A percentile compares a stretch with the other conserved stretches of the same genome.
Evolutionary conservation across 37 sponge, comb jelly and placozoan genomes (phyloP).

Genomic region (Aplysina aerophoba): DNA sequence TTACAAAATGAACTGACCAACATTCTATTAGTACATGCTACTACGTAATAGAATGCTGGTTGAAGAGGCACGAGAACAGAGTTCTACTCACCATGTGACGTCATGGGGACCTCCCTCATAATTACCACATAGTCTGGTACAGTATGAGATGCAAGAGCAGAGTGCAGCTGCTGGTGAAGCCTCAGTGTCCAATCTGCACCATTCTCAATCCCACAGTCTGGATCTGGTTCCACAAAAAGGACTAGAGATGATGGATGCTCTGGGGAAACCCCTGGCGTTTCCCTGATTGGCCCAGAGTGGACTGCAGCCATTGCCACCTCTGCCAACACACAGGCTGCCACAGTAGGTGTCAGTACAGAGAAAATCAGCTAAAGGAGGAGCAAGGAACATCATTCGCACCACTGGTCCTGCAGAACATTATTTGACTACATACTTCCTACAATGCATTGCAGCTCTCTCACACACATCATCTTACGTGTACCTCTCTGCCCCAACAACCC

Average conservation of each 20-base stretch:
- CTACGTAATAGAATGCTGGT: too few species aligned
- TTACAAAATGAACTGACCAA: too few species aligned
- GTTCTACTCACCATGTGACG: slow-evolving; percentile 56
- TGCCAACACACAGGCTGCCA: too few species aligned
- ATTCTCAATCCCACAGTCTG: not conserved
- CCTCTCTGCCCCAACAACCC: not conserved
- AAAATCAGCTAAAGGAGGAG: not conserved
- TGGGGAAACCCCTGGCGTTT: not conserved
- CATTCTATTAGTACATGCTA: too few species aligned
- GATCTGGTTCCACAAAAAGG: slow-evolving; percentile 24
- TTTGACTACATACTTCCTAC: too few species aligned
- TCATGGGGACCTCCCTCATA: slow-evolving; percentile 60
- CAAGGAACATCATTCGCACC: not conserved
- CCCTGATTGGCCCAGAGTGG: not conserved
- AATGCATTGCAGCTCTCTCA: too few species aligned
- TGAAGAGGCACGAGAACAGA: too few species aligned
- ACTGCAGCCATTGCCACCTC: too few species aligned
- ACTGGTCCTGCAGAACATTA: too few species aligned
- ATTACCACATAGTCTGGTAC: slow-evolving; percentile 58
- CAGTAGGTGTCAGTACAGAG: too few species aligned
- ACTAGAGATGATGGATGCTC: slow-evolving; percentile 4
- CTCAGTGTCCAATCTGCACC: not conserved
- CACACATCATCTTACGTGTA: not conserved
- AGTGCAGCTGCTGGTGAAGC: slow-evolving; percentile 14
- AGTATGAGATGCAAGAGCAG: slow-evolving; percentile 38